phyloP scores from a whole-genome alignment of 2,797 vertebrate species.

The Acrossocheilus wenchowensis region DNA sequence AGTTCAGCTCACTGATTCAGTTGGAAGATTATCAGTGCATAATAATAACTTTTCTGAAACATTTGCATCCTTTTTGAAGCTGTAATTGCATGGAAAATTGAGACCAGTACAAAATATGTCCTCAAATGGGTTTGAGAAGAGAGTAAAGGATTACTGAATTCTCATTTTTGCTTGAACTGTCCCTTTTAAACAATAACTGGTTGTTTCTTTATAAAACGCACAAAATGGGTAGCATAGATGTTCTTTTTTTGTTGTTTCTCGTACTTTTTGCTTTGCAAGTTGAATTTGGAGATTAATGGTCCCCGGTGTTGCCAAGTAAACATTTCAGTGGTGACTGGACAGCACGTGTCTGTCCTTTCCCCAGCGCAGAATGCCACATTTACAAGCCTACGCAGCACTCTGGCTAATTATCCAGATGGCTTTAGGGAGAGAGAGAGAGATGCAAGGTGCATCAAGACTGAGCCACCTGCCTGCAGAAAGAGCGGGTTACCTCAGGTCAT shows the following conservation, averaged over 20 bases:
- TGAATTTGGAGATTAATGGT: slow-evolving; percentile 38
- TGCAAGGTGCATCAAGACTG: slow-evolving; percentile 18
- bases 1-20: not conserved
- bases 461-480: slow-evolving; percentile 19
- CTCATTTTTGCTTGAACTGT: not conserved
- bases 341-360: slow-evolving; percentile 31
- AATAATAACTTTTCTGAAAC: not conserved
- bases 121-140: not conserved
- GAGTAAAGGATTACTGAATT: not conserved
- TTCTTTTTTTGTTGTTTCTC: slow-evolving; percentile 18
- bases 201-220: slow-evolving; percentile 11
- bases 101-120: not conserved
- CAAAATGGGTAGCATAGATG: slow-evolving; percentile 14
- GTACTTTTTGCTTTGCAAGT: slow-evolving; percentile 31
- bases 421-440: slow-evolving; percentile 20
- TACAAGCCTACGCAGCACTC: slow-evolving; percentile 55
- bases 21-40: not conserved
- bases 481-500: slow-evolving; percentile 37
- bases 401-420: slow-evolving; percentile 58
- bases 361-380: slow-evolving; percentile 46
- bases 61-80: not conserved
- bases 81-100: not conserved
- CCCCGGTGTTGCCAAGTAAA: slow-evolving; percentile 47
- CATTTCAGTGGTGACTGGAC: slow-evolving; percentile 45
- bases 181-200: not conserved